A percentile compares a stretch with the other conserved stretches of the same genome.
These are phyloP conservation scores for Pteria penguin DNA, from an alignment of 2,888 invertebrate genomes.

Conservation along the genomic window DNA sequence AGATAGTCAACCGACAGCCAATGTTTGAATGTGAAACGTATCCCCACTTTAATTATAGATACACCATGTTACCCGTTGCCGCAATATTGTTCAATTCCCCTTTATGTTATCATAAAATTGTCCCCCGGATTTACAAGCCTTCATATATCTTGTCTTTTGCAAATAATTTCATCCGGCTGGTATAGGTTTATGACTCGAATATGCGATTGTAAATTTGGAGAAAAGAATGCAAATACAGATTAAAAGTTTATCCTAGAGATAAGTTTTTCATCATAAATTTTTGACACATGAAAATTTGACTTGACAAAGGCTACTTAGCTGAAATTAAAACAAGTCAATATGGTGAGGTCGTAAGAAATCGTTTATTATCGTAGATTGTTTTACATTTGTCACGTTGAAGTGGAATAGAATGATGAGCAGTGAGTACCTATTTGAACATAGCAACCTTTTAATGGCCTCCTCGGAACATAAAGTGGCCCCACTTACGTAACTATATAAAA, in stretches of 20 bases:
- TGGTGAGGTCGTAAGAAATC: not conserved
- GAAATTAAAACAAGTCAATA: not conserved
- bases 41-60: conserved; percentile 2
- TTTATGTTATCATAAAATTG: conserved; percentile 43
- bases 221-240: conserved; percentile 29
- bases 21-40: not conserved
- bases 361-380: not conserved
- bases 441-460: no score
- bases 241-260: conserved; percentile 14
- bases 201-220: conserved; percentile 28
- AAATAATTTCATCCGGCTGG: conserved; percentile 43
- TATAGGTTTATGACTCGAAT: conserved; percentile 37
- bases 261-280: conserved; percentile 3
- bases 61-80: conserved; percentile 15
- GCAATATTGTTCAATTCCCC: conserved; percentile 26
- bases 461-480: no score
- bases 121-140: conserved; percentile 37
- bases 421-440: no score
- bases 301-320: conserved; percentile 4
- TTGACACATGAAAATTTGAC: conserved; percentile 15
- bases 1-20: no score
- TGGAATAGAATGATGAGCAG: no score
- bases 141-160: conserved; percentile 41
- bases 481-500: no score
- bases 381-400: not conserved